Evolutionary conservation across 1,140 invertebrate species (phyloP).

Genomic region (Sminthurides bifidus): DNA sequence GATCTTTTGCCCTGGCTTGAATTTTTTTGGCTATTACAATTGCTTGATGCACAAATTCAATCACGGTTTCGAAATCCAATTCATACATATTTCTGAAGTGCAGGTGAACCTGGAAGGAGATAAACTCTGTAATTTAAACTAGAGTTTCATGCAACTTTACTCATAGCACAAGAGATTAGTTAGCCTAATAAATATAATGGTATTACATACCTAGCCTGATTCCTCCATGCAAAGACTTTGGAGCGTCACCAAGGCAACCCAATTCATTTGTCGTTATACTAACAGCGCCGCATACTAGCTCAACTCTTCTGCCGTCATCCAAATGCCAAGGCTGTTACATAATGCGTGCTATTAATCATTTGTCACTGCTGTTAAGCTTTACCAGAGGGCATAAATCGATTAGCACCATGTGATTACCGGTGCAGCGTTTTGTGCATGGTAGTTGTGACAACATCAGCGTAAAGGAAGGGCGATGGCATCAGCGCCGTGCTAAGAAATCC

Average conservation of each 20-base stretch:
- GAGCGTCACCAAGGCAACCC: slow-evolving; percentile 51
- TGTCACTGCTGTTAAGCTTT: background rate
- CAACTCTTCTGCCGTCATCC: slow-evolving; percentile 46
- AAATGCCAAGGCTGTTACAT: no score
- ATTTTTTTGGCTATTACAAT: slow-evolving; percentile 37
- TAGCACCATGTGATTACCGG: slow-evolving; percentile 69
- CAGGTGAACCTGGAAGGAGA: no score
- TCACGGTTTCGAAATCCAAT: slow-evolving; percentile 47
- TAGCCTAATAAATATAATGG: no score
- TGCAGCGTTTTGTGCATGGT: slow-evolving; percentile 94
- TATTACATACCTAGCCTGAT: slow-evolving; percentile 42
- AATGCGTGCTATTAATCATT: no score
- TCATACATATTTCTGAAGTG: no score
- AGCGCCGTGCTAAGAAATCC: slow-evolving; percentile 51
- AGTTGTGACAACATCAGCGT: slow-evolving; percentile 83
- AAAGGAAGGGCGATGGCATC: slow-evolving; percentile 50
- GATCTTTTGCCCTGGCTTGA: slow-evolving; percentile 37
- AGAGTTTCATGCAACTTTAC: no score
- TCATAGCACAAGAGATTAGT: no score
- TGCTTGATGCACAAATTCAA: slow-evolving; percentile 48
- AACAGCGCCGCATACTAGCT: slow-evolving; percentile 44
- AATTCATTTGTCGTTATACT: slow-evolving; percentile 57
- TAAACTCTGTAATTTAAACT: no score
- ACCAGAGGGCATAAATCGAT: slow-evolving; percentile 46
- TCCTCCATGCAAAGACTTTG: slow-evolving; percentile 49